A percentile compares a stretch with the other conserved stretches of the same genome.
Conservation (phyloP, 2,888 invertebrate genomes). For the Apodemia mormo region DNA sequence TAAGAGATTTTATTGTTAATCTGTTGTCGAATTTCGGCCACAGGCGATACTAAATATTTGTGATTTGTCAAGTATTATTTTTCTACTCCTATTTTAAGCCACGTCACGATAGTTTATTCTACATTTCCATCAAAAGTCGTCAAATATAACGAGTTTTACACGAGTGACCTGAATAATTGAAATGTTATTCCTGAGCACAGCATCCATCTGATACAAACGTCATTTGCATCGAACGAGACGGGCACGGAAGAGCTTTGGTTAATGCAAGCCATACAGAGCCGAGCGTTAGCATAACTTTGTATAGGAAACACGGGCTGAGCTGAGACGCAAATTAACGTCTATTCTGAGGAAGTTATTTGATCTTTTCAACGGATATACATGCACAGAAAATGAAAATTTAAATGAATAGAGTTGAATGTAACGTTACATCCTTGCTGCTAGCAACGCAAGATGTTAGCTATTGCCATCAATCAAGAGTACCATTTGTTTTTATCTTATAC, state of each 20-base stretch:
- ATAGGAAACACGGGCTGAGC: conserved; percentile 1
- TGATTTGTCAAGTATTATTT: no score
- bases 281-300: conserved; percentile 49
- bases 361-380: background rate
- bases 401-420: no score
- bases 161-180: background rate
- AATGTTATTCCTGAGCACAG: background rate
- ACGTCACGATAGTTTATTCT: no score
- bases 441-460: no score
- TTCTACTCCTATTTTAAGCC: no score
- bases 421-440: no score
- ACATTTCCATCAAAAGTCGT: background rate
- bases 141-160: background rate
- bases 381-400: no score
- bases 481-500: no score
- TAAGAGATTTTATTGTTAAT: no score
- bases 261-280: conserved; percentile 50
- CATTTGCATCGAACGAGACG: conserved; percentile 26
- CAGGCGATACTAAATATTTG: no score
- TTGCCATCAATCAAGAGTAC: no score
- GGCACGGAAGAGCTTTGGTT: conserved; percentile 48
- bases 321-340: conserved; percentile 6
- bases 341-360: conserved; percentile 8
- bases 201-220: conserved; percentile 1
- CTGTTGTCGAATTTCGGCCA: no score